Evolutionary conservation across 2,113 vertebrate genomes (phyloP), one percentile per base, ranked within the genome.

Genomic region (Chaetodon trifascialis): DNA sequence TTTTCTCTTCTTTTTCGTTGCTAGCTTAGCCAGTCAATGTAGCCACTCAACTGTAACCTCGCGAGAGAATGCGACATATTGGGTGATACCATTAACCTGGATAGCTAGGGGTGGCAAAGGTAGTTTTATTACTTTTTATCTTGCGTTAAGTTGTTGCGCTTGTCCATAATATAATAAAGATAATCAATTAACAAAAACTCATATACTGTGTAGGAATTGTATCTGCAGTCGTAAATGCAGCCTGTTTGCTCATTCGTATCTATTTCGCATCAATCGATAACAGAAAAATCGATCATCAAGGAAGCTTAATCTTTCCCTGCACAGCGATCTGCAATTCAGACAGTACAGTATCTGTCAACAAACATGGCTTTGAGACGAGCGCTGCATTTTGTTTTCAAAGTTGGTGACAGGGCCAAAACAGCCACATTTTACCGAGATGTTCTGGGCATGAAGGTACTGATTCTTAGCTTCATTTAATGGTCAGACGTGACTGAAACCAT

Each of bases 381-480:
- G 5, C 85, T 99, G 80, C 98, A 99, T 79, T 99, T 98, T 86
- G 98, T 99, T 0, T 98, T 99, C 83, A 99, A 99, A 96, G 96
- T 98, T 83, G 96, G 95, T 0, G 96, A 99, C 82, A 95, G 98
- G 36, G 54, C 87, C 52, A 94, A 94, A 87, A 97, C 92, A 0
- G 93, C 95, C 11, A 92, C 83, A 1, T 99, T 99, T 89, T 99
- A 96, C 82, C 96, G 97, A 49, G 96, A 98, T 80, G 94, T 99
- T 38, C 94, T 99, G 19, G 97, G 97, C 63, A 99, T 99, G 98
- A 96, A 93, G 94, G 97, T 98, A 94, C 65, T 76, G 49, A 47
- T 17, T 11, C 2, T 23, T 7, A 6, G n/a, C 21, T 74, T 58
- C 16, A 62, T 59, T 46, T 67, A 19, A 54, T 14, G 10, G 11